A percentile compares a stretch with the other conserved stretches of the same genome.
Conservation (phyloP, 2,888 invertebrate species). For the Apamea sordens region DNA sequence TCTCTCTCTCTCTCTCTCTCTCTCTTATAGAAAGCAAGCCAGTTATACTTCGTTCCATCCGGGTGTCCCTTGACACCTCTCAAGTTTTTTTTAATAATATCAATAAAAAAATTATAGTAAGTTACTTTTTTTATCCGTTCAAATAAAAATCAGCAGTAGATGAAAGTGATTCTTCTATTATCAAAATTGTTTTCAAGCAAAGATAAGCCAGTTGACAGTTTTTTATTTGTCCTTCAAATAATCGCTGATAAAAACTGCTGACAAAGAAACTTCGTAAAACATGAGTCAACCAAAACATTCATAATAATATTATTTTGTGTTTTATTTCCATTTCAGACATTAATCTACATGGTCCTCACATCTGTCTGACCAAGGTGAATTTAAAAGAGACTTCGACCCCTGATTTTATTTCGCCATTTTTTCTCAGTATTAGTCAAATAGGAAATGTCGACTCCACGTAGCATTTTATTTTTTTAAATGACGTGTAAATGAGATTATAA, state of each 20-base stretch:
- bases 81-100: background rate
- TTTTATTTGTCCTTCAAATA: slow-evolving; percentile 47
- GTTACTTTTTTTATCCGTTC: background rate
- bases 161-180: slow-evolving; percentile 1
- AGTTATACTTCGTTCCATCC: too few relatives aligned
- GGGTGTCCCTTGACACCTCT: too few relatives aligned
- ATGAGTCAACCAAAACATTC: background rate
- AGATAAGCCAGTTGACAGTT: slow-evolving; percentile 20
- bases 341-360: background rate
- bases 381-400: too few relatives aligned
- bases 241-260: slow-evolving; percentile 22
- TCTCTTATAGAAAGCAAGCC: too few relatives aligned
- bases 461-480: background rate
- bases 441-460: background rate
- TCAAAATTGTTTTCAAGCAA: slow-evolving; percentile 17
- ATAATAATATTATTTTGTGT: background rate
- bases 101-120: background rate
- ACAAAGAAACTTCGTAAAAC: slow-evolving; percentile 1
- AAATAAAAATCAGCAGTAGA: slow-evolving; percentile 6
- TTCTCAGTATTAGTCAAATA: background rate
- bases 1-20: too few relatives aligned
- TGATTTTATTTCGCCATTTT: background rate
- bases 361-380: background rate
- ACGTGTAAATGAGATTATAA: background rate
- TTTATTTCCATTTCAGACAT: background rate